Evolutionary conservation across 2,888 invertebrate genomes (phyloP), one percentile per base, ranked within the genome.

Genomic region (Torymus auratus): DNA sequence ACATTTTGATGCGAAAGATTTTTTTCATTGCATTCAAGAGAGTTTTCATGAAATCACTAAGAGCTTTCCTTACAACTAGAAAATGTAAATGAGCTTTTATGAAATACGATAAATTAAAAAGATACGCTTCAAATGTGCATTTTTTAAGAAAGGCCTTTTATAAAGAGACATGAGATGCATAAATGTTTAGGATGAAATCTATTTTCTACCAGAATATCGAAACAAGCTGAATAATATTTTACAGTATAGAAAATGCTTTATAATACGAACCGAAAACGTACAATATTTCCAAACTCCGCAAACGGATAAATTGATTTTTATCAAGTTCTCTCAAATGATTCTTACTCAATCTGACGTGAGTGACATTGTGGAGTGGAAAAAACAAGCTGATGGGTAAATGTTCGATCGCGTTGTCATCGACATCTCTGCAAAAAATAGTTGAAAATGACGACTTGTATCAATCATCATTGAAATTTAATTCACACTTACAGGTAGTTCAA

Each of bases 401-500:
- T 65, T 90, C 90, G 73, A 90, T 86, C 72, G 86, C 83, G 80
- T 90, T 90, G 79, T 87, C 86, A 82, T 88, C 87, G 60, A 89
- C 79, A 78, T 90, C 90, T 80, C 90, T 90, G 85, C 2, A 87
- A 87, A 78, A 17, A 76, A 56, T 3, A 69, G 14, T n/a, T 69
- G 58, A 55, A 69, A 70, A 20, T 53, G 2, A 52, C 17, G 50
- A 55, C 41, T 41, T n/a, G 20, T 17, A 50, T 12, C 52, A 55
- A 15, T 55, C 53, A 75, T 3, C 20, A 50, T 73, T 64, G 56
- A 14, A 23, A 13, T 52, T 61, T 14, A 60, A 20, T n/a, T 62
- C 55, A 5, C 69, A 91, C 91, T 92, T 86, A 92, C 92, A 92
- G 85, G 79, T 92, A 91, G 58, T 86, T 92, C 3, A 96, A 91